Conservation (phyloP, 2,888 invertebrate species). For the Ischnura elegans region DNA sequence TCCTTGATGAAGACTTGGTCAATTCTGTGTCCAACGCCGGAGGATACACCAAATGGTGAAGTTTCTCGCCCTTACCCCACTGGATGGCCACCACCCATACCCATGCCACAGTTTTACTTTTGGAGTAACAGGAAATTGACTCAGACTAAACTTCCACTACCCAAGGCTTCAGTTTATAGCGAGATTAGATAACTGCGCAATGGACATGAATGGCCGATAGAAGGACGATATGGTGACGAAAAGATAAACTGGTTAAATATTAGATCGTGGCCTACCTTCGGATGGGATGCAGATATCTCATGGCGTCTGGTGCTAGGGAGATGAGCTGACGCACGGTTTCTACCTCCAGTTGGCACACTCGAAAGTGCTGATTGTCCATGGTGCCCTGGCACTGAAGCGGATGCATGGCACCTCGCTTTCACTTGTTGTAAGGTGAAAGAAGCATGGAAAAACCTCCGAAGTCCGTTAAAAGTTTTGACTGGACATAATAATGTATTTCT, state of each 20-base stretch:
- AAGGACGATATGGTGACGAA: background rate
- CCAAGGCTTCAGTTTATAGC: background rate
- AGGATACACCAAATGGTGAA: background rate
- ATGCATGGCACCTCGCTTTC: background rate
- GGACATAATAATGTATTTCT: background rate
- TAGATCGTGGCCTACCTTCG: background rate
- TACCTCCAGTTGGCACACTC: background rate
- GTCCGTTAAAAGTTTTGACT: background rate
- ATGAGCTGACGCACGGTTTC: background rate
- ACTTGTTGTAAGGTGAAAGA: background rate
- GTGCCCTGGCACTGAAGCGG: background rate
- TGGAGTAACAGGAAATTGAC: background rate
- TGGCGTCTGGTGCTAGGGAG: background rate
- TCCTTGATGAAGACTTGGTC: background rate
- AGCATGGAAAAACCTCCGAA: background rate
- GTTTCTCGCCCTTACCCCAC: background rate
- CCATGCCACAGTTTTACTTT: background rate
- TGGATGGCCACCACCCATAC: conserved; percentile 3
- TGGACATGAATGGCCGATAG: background rate
- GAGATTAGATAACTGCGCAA: background rate
- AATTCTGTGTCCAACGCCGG: background rate
- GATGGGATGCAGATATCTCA: background rate
- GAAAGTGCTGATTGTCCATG: background rate
- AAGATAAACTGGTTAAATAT: background rate
- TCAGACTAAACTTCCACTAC: background rate